Evolutionary conservation across 2,113 vertebrate genomes (phyloP).

Genomic region (Oxyruncus cristatus): DNA sequence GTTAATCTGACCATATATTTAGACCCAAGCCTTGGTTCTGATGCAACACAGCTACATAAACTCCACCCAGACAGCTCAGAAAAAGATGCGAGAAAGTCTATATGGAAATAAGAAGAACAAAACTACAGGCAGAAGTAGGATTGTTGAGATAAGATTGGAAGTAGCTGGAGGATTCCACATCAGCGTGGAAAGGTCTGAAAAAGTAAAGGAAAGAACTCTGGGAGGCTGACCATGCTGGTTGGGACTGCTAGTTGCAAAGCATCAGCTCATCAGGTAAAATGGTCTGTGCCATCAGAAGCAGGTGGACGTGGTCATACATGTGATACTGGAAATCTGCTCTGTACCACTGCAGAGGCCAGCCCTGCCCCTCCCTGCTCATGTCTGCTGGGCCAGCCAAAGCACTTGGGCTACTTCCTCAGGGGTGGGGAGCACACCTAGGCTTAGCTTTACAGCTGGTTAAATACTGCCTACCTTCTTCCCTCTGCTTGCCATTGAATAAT

Average conservation of each 20-base stretch:
- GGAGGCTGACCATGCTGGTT: fast-evolving
- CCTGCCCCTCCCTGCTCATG: fast-evolving
- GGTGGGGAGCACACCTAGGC: neutral
- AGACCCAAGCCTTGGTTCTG: neutral
- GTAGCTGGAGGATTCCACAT: neutral
- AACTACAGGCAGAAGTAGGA: neutral
- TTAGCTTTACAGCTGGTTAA: neutral
- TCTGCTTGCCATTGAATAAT: neutral
- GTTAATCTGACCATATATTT: fast-evolving
- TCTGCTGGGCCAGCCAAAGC: neutral
- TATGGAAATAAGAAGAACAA: neutral
- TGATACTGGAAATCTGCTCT: neutral
- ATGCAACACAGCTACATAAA: neutral
- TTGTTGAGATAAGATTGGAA: neutral
- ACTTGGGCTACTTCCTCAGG: fast-evolving
- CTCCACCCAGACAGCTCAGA: neutral
- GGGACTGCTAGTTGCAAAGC: neutral
- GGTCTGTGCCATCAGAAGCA: neutral
- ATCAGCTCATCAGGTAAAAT: neutral
- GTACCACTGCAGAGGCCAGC: neutral
- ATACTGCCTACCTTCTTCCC: neutral
- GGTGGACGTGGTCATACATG: too few species aligned
- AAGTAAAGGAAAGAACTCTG: neutral
- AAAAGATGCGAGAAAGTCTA: neutral
- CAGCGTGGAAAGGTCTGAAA: neutral